Base-by-base conservation (phyloP, 2,888 invertebrate genomes). In the Platypus cylindrus region DNA sequence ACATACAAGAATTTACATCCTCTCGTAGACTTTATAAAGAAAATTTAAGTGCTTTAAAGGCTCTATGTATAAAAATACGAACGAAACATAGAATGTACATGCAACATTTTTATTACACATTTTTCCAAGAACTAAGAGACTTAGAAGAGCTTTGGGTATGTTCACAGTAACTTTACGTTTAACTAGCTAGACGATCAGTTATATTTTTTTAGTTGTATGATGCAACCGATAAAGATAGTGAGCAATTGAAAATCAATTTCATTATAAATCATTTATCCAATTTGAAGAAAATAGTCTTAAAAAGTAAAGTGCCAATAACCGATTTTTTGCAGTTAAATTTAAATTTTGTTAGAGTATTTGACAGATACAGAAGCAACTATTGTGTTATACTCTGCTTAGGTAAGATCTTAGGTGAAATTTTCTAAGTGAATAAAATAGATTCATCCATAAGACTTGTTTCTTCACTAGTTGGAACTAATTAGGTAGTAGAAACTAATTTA, bases 221-320 rank as follows among this genome's bases (percentile, higher is more conserved):
- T 34, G 39, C 41, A n/a, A 41, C 41, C 17, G 41, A 39, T 11
- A 17, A 26, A 16, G 38, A 38, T 27, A 18, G 23, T n/a, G 34
- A 36, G 15, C 30, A 39, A n/a, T 14, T 44, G 9, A 15, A 38
- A 23, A 48, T 44, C 32, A 40, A 44, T 31, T 41, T 40, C 26
- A 43, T 47, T n/a, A 43, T 44, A 9, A 37, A 36, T 14, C 32
- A 38, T 20, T 30, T 49, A 24, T 31, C 37, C 22, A 34, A 37
- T 31, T 29, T 48, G 12, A 43, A 40, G 18, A 48, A 44, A 36
- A 28, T 48, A 29, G 47, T 48, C 17, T 40, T 49, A 9, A 48
- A 46, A 41, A 45, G 47, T 16, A 48, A 44, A 34, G n/a, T n/a
- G 33, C 20, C 23, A 38, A 34, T 17, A 25, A 47, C 5, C 45